Base-by-base conservation (phyloP, 2,888 invertebrate genomes). In the Zonitis immaculata region DNA sequence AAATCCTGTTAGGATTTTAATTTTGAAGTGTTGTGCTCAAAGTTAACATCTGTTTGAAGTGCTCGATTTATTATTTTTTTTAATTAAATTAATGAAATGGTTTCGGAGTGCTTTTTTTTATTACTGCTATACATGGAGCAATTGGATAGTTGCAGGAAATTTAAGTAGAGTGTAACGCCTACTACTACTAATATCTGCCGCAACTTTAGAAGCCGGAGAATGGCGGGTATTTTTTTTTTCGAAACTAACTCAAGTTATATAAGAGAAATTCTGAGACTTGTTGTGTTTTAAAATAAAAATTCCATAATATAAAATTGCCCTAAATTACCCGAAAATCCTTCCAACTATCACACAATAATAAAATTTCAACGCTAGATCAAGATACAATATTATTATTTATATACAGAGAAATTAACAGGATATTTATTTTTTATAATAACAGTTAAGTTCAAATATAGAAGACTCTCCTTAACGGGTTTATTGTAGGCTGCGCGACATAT, bases 161-260 rank as follows among this genome's bases (percentile, higher is more conserved):
- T 9, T 16, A 45, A 28, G 30, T 45, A 30, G 26, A 44, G 22
- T 30, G 45, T 30, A 28, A 45, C 45, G 45, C 45, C 45, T 30
- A 50, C 45, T 30, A 45, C 30, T 35, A 26, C 30, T 11, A 47
- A 12, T 35, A 39, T 18, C 20, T 39, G 20, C 20, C 20, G 20
- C 28, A 20, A 48, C 18, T 22, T 35, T 22, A 51, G 47, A 32
- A 39, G 39, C 26, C 11, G 32, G 49, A 49, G 53, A 53, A 53
- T 49, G 49, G 48, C 48, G 52, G n/a, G n/a, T n/a, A n/a, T n/a
- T n/a, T n/a, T n/a, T 39, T 52, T 28, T 49, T 44, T 49, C 44
- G 44, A 52, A 44, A 39, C 22, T 52, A 52, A 48, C 42, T 46
- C 47, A 52, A 32, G 32, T 52, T 28, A 22, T 20, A 39, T 39